Evolutionary conservation across 2,888 invertebrate genomes (phyloP).

Genomic region (Tetranychus piercei): DNA sequence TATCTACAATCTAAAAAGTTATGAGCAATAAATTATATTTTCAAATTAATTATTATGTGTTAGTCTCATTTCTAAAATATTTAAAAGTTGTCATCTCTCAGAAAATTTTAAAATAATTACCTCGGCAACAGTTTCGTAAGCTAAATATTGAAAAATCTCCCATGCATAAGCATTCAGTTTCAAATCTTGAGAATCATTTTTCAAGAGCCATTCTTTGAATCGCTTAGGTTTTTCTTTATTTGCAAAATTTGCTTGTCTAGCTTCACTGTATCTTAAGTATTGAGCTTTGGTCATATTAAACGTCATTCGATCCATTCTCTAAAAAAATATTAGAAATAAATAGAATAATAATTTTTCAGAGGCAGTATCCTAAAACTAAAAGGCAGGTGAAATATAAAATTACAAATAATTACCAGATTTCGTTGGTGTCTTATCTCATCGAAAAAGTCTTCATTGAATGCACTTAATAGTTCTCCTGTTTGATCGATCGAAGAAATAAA

Average conservation of each 20-base stretch:
- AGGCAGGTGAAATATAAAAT: background rate
- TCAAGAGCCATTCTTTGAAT: slow-evolving; percentile 35
- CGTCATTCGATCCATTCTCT: slow-evolving; percentile 33
- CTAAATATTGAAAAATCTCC: slow-evolving; percentile 62
- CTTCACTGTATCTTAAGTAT: slow-evolving; percentile 59
- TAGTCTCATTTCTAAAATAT: background rate
- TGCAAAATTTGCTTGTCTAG: slow-evolving; percentile 43
- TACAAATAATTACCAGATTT: slow-evolving; percentile 27
- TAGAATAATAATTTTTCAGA: background rate
- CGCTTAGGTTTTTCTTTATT: slow-evolving; percentile 32
- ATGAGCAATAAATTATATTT: background rate
- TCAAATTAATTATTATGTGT: background rate
- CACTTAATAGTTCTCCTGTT: slow-evolving; percentile 32
- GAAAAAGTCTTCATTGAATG: slow-evolving; percentile 32
- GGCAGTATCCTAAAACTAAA: background rate
- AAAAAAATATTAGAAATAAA: slow-evolving; percentile 19
- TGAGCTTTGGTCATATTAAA: slow-evolving; percentile 34
- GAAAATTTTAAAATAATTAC: slow-evolving; percentile 34
- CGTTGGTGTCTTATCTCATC: slow-evolving; percentile 36
- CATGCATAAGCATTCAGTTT: slow-evolving; percentile 41
- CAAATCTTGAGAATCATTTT: slow-evolving; percentile 29
- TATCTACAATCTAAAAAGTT: slow-evolving; percentile 47
- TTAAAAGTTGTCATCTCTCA: background rate
- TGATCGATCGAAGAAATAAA: slow-evolving; percentile 35
- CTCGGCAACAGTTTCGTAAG: slow-evolving; percentile 68